Percentiles rank a stretch among this genome's conserved stretches.
These are phyloP conservation scores for Ancistrus triradiatus DNA, from an alignment of 2,113 vertebrate species.

Conservation along the genomic window DNA sequence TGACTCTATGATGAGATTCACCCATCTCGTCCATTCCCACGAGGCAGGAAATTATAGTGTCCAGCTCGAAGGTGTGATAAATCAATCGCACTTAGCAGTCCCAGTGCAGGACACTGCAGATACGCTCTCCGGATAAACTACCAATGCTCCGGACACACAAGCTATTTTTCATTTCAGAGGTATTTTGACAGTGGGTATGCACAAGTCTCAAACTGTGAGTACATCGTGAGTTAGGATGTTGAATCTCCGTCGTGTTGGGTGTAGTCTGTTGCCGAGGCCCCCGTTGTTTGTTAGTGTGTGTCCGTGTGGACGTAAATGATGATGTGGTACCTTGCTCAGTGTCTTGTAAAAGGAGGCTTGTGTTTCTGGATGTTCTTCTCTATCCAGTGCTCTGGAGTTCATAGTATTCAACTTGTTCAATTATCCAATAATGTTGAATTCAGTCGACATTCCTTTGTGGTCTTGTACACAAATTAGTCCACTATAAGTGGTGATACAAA, in stretches of 20 bases:
- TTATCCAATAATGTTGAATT: too few relatives aligned
- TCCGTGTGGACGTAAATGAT: slow-evolving; percentile 21
- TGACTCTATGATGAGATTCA: slow-evolving; percentile 71
- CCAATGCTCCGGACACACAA: slow-evolving; percentile 59
- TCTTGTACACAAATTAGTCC: too few relatives aligned
- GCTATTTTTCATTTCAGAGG: slow-evolving; percentile 55
- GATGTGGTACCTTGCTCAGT: too few relatives aligned
- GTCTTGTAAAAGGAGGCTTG: too few relatives aligned
- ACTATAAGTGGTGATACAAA: too few relatives aligned
- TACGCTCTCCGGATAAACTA: slow-evolving; percentile 62
- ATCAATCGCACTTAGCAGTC: slow-evolving; percentile 85
- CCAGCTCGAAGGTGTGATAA: slow-evolving; percentile 83
- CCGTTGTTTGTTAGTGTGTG: slow-evolving; percentile 26
- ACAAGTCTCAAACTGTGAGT: neutral
- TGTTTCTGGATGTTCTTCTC: too few relatives aligned
- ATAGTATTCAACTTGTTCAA: too few relatives aligned
- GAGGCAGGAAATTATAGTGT: slow-evolving; percentile 82
- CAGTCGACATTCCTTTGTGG: too few relatives aligned
- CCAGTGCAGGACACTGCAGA: slow-evolving; percentile 75
- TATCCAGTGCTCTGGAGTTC: too few relatives aligned
- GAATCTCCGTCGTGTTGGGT: neutral
- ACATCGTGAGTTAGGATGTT: neutral
- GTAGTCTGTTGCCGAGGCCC: neutral
- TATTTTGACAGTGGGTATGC: neutral
- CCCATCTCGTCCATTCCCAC: slow-evolving; percentile 74